These are phyloP conservation scores for Labeo rohita DNA, from an alignment of 2,113 vertebrate species.

Conservation along the genomic window DNA sequence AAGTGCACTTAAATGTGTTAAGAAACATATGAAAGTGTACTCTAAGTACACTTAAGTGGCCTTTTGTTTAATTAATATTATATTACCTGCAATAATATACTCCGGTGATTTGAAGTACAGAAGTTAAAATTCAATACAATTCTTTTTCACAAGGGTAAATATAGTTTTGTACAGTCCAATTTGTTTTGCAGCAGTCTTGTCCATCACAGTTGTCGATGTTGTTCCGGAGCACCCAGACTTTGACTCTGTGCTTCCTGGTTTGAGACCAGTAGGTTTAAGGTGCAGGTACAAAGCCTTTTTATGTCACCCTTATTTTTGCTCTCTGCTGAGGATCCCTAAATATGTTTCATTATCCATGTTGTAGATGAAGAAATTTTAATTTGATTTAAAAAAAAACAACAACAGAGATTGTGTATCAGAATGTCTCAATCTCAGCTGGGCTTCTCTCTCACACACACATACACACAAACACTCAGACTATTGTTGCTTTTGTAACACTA, in stretches of 20 bases:
- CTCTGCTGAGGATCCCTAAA: not conserved
- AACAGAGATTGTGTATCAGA: not conserved
- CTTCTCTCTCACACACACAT: slow-evolving; percentile 16
- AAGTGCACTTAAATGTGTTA: too few species aligned
- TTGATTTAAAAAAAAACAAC: not conserved
- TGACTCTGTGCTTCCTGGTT: not conserved
- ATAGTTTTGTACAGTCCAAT: not conserved
- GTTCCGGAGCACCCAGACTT: not conserved
- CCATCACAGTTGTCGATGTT: not conserved
- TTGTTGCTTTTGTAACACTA: slow-evolving; percentile 50
- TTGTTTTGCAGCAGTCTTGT: not conserved
- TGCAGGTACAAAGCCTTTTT: too few species aligned
- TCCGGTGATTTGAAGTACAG: too few species aligned
- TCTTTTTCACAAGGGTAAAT: not conserved
- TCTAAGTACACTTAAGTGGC: not conserved
- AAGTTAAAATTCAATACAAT: not conserved
- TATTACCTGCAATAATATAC: not conserved
- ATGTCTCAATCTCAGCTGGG: not conserved
- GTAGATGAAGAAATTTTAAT: not conserved
- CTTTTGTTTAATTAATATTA: not conserved
- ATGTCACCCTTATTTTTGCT: not conserved
- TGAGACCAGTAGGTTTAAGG: not conserved
- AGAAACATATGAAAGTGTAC: too few species aligned
- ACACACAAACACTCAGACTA: not conserved
- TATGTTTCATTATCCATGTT: not conserved